Evolutionary conservation across 2,797 vertebrate species (phyloP).

Genomic region (Poeciliopsis infans): DNA sequence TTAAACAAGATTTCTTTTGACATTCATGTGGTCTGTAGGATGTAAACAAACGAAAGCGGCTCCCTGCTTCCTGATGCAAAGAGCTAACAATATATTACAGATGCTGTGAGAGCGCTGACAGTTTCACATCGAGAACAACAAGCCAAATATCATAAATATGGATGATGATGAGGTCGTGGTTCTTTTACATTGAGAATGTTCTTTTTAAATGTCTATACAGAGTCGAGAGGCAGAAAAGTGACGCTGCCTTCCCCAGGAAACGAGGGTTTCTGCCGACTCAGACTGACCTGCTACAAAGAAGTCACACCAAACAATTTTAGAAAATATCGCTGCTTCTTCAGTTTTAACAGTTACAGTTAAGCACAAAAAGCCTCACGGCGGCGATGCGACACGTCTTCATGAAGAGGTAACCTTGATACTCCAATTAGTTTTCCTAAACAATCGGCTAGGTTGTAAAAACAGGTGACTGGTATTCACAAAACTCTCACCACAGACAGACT

Average conservation of each 20-base stretch:
- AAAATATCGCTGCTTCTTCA: constrained; percentile 56
- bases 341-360: constrained; percentile 56
- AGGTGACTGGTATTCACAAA: constrained; percentile 44
- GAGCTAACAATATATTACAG: constrained; percentile 41
- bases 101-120: constrained; percentile 23
- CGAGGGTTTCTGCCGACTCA: constrained; percentile 28
- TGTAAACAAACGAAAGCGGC: constrained; percentile 77
- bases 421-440: constrained; percentile 40
- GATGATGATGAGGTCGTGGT: constrained; percentile 48
- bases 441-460: constrained; percentile 49
- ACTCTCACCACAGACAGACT: not conserved
- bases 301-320: constrained; percentile 63
- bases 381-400: constrained; percentile 19
- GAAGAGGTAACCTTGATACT: constrained; percentile 36
- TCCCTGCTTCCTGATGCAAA: constrained; percentile 39
- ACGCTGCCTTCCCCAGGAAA: constrained; percentile 23
- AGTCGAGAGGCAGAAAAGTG: constrained; percentile 39
- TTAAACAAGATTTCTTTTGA: constrained; percentile 66
- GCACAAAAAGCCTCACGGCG: constrained; percentile 55
- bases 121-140: constrained; percentile 57
- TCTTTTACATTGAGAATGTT: constrained; percentile 51
- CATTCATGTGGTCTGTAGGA: constrained; percentile 84
- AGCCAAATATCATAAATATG: constrained; percentile 55
- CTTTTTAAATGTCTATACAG: constrained; percentile 48
- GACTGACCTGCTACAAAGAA: constrained; percentile 64